phyloP scores from a whole-genome alignment of 2,888 invertebrate species.

The Nephrotoma flavescens region DNA sequence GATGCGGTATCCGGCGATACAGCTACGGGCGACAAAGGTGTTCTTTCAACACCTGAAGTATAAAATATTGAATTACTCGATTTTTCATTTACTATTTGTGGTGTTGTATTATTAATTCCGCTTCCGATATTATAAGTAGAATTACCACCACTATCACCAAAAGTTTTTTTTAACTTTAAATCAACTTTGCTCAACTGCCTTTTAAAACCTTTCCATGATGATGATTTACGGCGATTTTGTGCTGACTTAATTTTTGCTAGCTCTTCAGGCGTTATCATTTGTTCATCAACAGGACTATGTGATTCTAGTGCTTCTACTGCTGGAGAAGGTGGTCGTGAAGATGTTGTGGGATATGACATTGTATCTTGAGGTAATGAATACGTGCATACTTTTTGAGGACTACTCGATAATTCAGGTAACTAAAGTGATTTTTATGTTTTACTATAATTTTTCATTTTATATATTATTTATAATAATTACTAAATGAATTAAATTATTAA shows the following conservation, averaged over 20 bases:
- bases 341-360: slow-evolving; percentile 29
- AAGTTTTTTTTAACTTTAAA: slow-evolving; percentile 54
- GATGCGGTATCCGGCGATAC: slow-evolving; percentile 20
- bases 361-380: slow-evolving; percentile 15
- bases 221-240: slow-evolving; percentile 40
- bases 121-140: slow-evolving; percentile 10
- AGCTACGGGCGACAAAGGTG: slow-evolving; percentile 23
- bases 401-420: slow-evolving; percentile 19
- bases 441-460: slow-evolving; percentile 9
- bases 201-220: slow-evolving; percentile 65
- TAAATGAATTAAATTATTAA: background rate
- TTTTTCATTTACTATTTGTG: slow-evolving; percentile 20
- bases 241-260: slow-evolving; percentile 30
- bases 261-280: slow-evolving; percentile 24
- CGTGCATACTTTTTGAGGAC: slow-evolving; percentile 18
- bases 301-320: slow-evolving; percentile 33
- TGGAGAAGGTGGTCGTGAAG: slow-evolving; percentile 35
- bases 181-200: slow-evolving; percentile 69
- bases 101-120: background rate
- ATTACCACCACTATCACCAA: slow-evolving; percentile 32
- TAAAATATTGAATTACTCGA: slow-evolving; percentile 29
- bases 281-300: slow-evolving; percentile 13
- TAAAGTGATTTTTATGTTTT: slow-evolving; percentile 14
- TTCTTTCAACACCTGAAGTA: slow-evolving; percentile 23
- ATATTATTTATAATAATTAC: background rate